A percentile compares a stretch with the other conserved stretches of the same genome.
Evolutionary conservation across 2,797 vertebrate species (phyloP).

Genomic region (Microctenopoma steveboyesi): DNA sequence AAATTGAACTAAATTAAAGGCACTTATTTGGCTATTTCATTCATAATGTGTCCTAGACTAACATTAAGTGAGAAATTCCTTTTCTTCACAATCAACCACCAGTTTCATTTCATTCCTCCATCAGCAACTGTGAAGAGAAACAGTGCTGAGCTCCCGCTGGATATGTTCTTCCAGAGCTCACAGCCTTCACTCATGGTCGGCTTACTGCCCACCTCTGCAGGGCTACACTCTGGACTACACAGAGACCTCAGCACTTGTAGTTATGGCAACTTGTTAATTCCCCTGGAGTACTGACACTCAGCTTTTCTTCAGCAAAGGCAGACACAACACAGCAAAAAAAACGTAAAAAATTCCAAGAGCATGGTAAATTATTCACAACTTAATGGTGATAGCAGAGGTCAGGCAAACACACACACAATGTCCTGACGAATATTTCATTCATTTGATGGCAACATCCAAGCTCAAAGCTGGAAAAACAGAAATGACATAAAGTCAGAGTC

Average conservation of each 20-base stretch:
- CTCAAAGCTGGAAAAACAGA: neutral
- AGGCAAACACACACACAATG: slow-evolving; percentile 39
- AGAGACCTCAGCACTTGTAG: slow-evolving; percentile 61
- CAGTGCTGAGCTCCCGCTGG: slow-evolving; percentile 43
- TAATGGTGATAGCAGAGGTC: slow-evolving; percentile 52
- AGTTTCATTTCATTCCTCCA: slow-evolving; percentile 54
- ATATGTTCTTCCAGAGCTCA: slow-evolving; percentile 55
- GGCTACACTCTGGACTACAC: slow-evolving; percentile 48
- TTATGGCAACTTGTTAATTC: slow-evolving; percentile 71
- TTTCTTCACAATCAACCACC: slow-evolving; percentile 46
- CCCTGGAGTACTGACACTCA: slow-evolving; percentile 56
- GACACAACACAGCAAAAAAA: slow-evolving; percentile 47
- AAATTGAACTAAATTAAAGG: slow-evolving; percentile 49
- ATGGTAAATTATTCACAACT: slow-evolving; percentile 68
- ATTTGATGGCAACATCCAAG: slow-evolving; percentile 14
- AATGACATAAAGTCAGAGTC: neutral
- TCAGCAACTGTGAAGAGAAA: slow-evolving; percentile 44
- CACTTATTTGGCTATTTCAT: slow-evolving; percentile 42
- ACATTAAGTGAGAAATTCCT: slow-evolving; percentile 49
- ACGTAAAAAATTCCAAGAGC: slow-evolving; percentile 61
- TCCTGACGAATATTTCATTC: slow-evolving; percentile 27
- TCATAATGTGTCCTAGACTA: slow-evolving; percentile 46
- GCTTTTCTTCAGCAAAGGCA: slow-evolving; percentile 53
- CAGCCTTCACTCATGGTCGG: slow-evolving; percentile 59
- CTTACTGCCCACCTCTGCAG: slow-evolving; percentile 58